Evolutionary conservation across 2,113 vertebrate genomes (phyloP), one percentile per base, ranked within the genome.

Genomic region (Donacobius atricapilla): DNA sequence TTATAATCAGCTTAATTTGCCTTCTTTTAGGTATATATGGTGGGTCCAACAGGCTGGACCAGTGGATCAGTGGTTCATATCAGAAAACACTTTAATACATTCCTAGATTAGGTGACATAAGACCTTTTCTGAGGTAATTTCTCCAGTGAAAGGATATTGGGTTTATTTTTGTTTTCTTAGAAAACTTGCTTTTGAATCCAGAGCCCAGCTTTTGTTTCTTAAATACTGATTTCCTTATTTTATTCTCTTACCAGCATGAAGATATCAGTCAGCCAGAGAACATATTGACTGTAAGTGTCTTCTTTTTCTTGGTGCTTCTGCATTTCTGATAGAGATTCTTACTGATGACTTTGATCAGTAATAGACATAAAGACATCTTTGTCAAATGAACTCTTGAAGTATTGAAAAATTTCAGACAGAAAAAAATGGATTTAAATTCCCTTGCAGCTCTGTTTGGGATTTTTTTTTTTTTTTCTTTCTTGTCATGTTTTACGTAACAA

Each of bases 201-300:
- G 57, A 94, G 39, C 35, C 27, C 4, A 87, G 42, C 9, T 89
- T 73, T 83, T 79, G 17, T 90, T 93, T 72, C 45, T 44, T 65
- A 70, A 50, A 27, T 66, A 71, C 42, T 90, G 44, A 96, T 81
- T 66, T 66, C 44, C 4, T 58, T 92, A 4, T 58, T 92, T 93
- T 78, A 42, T 89, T 97, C 47, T 91, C 89, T 92, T 54, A 77
- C 35, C 86, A 97, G 96, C 10, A 6, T 78, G 89, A 94, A 96
- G 95, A 96, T 63, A 56, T 96, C 86, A 90, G 42, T 44, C 33
- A 96, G 64, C 30, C 51, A 35, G 91, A 93, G 56, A 64, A 30
- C 56, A 81, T 97, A 14, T 22, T 84, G 83, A 4, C 86, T 51
- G 96, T 97, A 95, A 96, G 96, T 97, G 39, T 91, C 44, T 94